Conservation (phyloP, 2,113 vertebrate species). For the Bungarus multicinctus region DNA sequence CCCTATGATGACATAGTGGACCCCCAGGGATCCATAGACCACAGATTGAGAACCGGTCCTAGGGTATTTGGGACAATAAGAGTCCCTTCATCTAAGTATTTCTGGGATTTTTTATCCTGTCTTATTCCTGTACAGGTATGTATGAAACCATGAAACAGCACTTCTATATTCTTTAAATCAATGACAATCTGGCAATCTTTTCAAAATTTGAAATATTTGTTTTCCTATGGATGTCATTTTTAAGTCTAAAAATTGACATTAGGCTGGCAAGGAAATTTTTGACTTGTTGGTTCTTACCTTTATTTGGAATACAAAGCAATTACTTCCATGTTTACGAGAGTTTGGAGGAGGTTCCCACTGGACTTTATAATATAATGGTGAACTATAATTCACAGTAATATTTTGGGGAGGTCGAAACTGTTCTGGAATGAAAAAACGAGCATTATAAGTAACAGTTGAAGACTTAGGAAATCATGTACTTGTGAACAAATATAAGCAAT, state of each 20-base stretch:
- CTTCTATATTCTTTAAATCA: not conserved
- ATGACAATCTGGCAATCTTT: not conserved
- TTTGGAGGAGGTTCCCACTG: not conserved
- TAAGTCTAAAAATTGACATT: not conserved
- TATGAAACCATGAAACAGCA: not conserved
- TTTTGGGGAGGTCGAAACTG: not conserved
- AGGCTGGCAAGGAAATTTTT: not conserved
- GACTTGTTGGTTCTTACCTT: not conserved
- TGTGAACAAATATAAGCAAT: not conserved
- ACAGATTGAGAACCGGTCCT: not conserved
- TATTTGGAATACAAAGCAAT: not conserved
- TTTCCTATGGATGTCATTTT: not conserved
- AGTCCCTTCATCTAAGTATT: not conserved
- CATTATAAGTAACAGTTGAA: not conserved
- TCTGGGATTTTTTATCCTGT: not conserved
- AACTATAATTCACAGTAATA: not conserved
- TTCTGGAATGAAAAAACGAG: conserved; percentile 11
- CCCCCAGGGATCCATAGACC: no score
- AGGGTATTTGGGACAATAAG: not conserved
- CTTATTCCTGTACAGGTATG: not conserved
- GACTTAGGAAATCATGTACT: not conserved
- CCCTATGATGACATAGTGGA: not conserved
- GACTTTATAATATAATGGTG: not conserved
- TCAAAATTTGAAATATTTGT: not conserved
- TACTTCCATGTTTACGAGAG: no score